Conservation (phyloP, 2,113 vertebrate species). For the Ivindomyrus marchei region DNA sequence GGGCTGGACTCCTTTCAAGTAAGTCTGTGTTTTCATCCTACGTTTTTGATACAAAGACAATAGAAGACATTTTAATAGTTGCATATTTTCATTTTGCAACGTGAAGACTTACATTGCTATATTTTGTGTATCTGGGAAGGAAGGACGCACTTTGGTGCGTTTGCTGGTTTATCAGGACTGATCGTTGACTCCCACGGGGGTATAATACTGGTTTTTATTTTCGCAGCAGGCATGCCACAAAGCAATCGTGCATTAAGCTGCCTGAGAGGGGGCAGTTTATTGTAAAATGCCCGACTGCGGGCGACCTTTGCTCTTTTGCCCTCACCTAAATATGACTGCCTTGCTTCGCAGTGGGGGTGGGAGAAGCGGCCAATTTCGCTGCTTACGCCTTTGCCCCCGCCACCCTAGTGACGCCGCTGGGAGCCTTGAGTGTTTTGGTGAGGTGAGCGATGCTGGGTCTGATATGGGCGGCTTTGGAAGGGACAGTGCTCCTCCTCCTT, state of each 20-base stretch:
- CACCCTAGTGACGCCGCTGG: slow-evolving; percentile 74
- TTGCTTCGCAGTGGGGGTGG: slow-evolving; percentile 63
- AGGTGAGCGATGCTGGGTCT: slow-evolving; percentile 48
- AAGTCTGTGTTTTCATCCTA: slow-evolving; percentile 45
- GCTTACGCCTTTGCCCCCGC: slow-evolving; percentile 78
- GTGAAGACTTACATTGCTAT: background rate
- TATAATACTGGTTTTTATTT: background rate
- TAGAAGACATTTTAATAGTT: background rate
- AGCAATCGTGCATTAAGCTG: background rate
- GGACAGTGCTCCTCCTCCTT: background rate
- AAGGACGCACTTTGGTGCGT: slow-evolving; percentile 30
- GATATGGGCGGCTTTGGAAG: background rate
- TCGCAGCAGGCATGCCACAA: slow-evolving; percentile 20
- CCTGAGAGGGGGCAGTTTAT: background rate
- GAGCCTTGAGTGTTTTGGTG: slow-evolving; percentile 75
- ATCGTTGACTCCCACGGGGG: background rate
- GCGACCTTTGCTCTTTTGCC: background rate
- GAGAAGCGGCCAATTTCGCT: slow-evolving; percentile 76
- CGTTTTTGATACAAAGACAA: background rate
- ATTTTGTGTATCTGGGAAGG: slow-evolving; percentile 28
- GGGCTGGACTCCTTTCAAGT: slow-evolving; percentile 78
- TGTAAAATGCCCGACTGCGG: background rate
- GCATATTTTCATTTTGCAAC: background rate
- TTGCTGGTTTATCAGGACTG: slow-evolving; percentile 22
- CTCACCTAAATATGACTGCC: background rate